Base-by-base conservation (phyloP, 2,888 invertebrate genomes). In the Cabera pusaria region DNA sequence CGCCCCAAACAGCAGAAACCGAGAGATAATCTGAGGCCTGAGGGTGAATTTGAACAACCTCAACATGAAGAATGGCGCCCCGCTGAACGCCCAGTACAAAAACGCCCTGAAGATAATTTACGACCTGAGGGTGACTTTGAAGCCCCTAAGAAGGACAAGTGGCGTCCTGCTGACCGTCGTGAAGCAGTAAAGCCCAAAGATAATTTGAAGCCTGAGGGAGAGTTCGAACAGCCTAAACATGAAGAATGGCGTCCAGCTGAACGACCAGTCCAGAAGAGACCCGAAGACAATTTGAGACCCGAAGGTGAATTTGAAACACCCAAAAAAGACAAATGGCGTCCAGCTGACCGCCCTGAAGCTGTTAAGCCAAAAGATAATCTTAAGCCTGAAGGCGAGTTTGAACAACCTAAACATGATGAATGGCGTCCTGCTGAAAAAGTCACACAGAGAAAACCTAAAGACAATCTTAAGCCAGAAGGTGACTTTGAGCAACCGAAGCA, bases 361-460 rank as follows among this genome's bases (percentile, higher is more conserved):
- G 4, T 57, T 0, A 71, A 59, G 19, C 72, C 71, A 0, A 3
- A 58, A 23, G 91, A 90, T 47, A 90, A 90, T 49, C 57, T 93
- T 0, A 77, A 72, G 33, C 90, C 91, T 0, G 93, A 93, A 64
- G 92, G 92, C 1, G 90, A 91, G 1, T 92, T 93, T 57, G 90
- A 90, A 29, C 54, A 56, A 9, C 90, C 83, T 0, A 73, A 71
- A 28, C 87, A 90, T 0, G 92, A 93, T 52, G 90, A 61, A 28
- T 89, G 73, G 67, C 57, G 56, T 1, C 81, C 80, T 1, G 90
- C 80, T 11, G 90, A 91, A 50, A 47, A 72, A 16, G 84, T 49
- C 1, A 27, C 17, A 0, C 47, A 76, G 1, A 78, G 64, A 5
- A 80, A 70, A 51, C 90, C 79, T 1, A 61, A 79, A 21, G 91